Evolutionary conservation across 2,888 invertebrate genomes (phyloP), one percentile per base, ranked within the genome.

Genomic region (Drosophila hamatofila): DNA sequence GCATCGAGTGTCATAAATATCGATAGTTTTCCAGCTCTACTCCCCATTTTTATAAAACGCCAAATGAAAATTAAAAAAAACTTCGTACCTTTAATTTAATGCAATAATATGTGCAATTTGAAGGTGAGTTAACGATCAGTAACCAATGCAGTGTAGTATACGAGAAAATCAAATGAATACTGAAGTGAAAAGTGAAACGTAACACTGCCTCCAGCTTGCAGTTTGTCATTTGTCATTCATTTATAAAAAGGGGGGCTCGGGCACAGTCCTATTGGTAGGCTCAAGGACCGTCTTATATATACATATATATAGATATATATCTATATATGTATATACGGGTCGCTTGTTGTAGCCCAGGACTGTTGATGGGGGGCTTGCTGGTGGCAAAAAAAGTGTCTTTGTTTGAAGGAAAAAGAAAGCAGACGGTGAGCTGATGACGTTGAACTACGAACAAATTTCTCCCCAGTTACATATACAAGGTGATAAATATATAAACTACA

Each of bases 31-130:
- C 41, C 78, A 70, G 80, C 66, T 80, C 65, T 70, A 73, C 78
- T 82, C 82, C 84, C 80, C 78, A 80, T 80, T 78, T 78, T 77
- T 74, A 65, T 67, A 74, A 83, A 83, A 62, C 76, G 61, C 80
- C 82, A 82, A 82, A 84, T 83, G 78, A 88, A 81, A 86, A 82
- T 80, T 83, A 84, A 83, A 78, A 83, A 77, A 84, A 81, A 81
- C 78, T 87, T 86, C 71, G 78, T 81, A 88, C 81, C 81, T 83
- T 80, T 78, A 88, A 89, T 82, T 81, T 78, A 88, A 88, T 89
- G 85, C 83, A 90, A 83, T 91, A 91, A 91, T 91, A 91, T 91
- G 91, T 91, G 84, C 90, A 91, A 91, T 88, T 90, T 91, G 90
- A 91, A 91, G 91, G 91, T 91, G 90, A 86, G 91, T 90, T 73